Conservation (phyloP, 2,797 vertebrate species). For the Gastrophryne carolinensis region DNA sequence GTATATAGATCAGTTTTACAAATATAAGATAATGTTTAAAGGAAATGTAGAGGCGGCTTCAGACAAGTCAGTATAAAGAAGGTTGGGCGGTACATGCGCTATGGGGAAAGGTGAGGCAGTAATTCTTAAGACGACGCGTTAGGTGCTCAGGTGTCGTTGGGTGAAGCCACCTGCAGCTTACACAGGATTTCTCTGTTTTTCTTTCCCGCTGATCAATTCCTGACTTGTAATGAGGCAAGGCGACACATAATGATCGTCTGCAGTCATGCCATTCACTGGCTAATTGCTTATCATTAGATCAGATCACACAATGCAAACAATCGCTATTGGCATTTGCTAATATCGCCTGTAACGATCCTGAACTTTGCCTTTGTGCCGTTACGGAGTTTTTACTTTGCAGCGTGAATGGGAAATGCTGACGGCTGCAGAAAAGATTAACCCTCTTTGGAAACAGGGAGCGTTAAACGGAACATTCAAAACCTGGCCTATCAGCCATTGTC, state of each 20-base stretch:
- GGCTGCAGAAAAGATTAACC: too few species aligned
- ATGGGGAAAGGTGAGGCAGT: too few species aligned
- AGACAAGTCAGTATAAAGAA: too few species aligned
- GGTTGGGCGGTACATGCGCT: too few species aligned
- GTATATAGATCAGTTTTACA: too few species aligned
- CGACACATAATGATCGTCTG: neutral
- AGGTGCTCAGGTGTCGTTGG: neutral
- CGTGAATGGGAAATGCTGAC: neutral
- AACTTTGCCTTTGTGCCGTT: neutral
- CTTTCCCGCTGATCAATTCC: constrained; percentile 16
- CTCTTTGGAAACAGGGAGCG: too few species aligned
- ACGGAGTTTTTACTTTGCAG: neutral
- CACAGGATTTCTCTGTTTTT: neutral
- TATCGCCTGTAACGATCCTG: neutral
- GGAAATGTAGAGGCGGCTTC: too few species aligned
- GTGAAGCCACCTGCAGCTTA: constrained; percentile 1
- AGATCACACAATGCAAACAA: neutral
- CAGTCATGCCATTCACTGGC: neutral
- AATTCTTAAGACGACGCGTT: too few species aligned
- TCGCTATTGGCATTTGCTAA: neutral
- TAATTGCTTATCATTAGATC: neutral
- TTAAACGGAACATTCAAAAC: too few species aligned
- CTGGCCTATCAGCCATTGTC: too few species aligned
- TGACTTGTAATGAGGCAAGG: constrained; percentile 20
- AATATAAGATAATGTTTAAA: too few species aligned